Conservation (phyloP, 2,797 vertebrate genomes). For the Corythornis leucogaster region DNA sequence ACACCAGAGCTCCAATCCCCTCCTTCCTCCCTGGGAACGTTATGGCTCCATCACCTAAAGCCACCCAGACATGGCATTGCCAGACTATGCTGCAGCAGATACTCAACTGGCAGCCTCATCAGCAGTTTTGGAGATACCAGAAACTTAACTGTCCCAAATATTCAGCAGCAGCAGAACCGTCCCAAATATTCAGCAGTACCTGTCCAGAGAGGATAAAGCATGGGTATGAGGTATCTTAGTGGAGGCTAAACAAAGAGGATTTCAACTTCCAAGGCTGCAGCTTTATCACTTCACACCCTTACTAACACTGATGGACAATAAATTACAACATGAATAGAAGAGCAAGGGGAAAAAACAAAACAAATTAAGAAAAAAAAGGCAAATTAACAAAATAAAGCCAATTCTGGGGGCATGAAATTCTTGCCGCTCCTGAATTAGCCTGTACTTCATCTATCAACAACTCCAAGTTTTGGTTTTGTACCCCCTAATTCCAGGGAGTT, state of each 20-base stretch:
- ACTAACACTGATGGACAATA: neutral
- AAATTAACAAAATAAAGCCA: neutral
- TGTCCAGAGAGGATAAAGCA: neutral
- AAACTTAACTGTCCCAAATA: neutral
- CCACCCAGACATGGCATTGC: accelerated
- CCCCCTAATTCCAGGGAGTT: neutral
- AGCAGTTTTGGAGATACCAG: neutral
- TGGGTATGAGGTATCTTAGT: neutral
- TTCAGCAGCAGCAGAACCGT: neutral
- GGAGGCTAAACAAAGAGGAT: neutral
- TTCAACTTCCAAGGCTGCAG: neutral
- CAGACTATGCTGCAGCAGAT: accelerated
- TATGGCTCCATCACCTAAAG: neutral
- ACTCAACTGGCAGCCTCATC: accelerated
- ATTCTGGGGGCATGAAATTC: neutral
- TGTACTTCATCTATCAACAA: neutral
- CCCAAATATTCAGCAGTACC: neutral
- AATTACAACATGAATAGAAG: neutral
- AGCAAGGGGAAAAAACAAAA: neutral
- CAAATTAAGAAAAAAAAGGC: neutral
- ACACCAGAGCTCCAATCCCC: neutral
- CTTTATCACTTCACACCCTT: neutral
- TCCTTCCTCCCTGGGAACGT: accelerated
- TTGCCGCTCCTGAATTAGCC: neutral
- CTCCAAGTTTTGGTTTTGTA: neutral